Conservation (phyloP, 2,113 vertebrate genomes). For the Thalassoma bifasciatum region DNA sequence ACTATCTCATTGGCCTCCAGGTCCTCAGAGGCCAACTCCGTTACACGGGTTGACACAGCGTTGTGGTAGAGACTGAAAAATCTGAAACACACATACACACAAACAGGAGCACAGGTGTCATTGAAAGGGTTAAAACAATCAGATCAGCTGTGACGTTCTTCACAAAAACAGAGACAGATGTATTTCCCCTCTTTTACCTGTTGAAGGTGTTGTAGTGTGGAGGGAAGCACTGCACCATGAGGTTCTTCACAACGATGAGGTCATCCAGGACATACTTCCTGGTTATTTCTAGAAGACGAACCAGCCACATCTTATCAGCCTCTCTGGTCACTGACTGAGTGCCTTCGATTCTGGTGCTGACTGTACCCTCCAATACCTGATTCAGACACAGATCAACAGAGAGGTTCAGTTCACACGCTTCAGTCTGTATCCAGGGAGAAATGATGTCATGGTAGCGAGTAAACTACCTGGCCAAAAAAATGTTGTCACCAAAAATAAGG, state of each 20-base stretch:
- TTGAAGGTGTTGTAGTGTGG: constrained; percentile 93
- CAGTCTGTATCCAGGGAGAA: too few species aligned
- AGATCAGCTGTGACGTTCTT: not conserved
- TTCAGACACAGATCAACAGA: constrained; percentile 39
- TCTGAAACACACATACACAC: constrained; percentile 37
- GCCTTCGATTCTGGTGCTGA: constrained; percentile 92
- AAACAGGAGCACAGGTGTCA: too few species aligned
- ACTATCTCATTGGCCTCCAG: constrained; percentile 97
- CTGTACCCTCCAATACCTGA: constrained; percentile 89
- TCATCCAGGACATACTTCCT: constrained; percentile 95
- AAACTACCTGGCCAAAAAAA: too few species aligned
- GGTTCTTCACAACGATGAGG: constrained; percentile 90
- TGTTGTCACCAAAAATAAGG: too few species aligned
- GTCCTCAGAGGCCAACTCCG: constrained; percentile 92
- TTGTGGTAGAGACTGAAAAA: constrained; percentile 91
- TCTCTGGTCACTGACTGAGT: constrained; percentile 93
- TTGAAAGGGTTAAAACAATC: too few species aligned
- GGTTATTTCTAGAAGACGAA: constrained; percentile 94
- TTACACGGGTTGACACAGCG: constrained; percentile 89
- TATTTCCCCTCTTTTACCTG: constrained; percentile 38
- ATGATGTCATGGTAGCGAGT: too few species aligned
- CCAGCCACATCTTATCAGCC: constrained; percentile 98
- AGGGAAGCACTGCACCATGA: constrained; percentile 95
- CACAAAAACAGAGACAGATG: not conserved
- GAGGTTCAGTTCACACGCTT: not conserved